Base-by-base conservation (phyloP, 2,113 vertebrate species). In the Aix galericulata region DNA sequence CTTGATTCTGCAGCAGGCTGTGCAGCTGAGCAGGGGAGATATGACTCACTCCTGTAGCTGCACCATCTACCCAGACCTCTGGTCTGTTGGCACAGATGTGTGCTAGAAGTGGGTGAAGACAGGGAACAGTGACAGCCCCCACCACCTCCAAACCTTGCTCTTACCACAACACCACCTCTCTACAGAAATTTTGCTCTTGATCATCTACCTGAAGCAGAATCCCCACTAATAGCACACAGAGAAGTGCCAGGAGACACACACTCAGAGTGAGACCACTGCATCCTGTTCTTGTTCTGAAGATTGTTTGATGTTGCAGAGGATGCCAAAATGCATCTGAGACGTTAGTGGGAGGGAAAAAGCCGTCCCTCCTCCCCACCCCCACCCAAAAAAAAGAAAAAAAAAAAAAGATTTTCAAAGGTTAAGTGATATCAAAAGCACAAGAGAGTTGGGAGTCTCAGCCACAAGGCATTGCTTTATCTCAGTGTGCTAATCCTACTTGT, bases 1-100 rank as follows among this genome's bases (percentile, higher is more conserved):
- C 53, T 63, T 42, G 62, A 68, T 48, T 75, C 52, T 6, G 63
- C 36, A 63, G 27, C 2, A 2, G 64, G 55, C 46, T 72, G 52
- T 60, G 93, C 71, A 88, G 63, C 48, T 40, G 58, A 89, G 60
- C 13, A 60, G 48, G 81, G 85, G 66, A 88, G 72, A 13, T 62
- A 89, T 94, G 93, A 96, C 64, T 96, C 95, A 93, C 77, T 86
- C 55, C 58, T 58, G 84, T 21, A 67, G 40, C 77, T 62, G 58
- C 50, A 69, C 8, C 67, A 89, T 32, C 71, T 46, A 56, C 75
- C 8, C 69, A 86, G 89, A 58, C 60, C 84, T 85, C 92, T 55
- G 11, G 13, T 53, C 60, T 86, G 34, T 75, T 82, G 46, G 46
- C 60, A 66, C 77, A 92, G 53, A 92, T 16, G 23, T 34, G 42